Conservation (phyloP, 2,113 vertebrate species). For the Tetrax tetrax region DNA sequence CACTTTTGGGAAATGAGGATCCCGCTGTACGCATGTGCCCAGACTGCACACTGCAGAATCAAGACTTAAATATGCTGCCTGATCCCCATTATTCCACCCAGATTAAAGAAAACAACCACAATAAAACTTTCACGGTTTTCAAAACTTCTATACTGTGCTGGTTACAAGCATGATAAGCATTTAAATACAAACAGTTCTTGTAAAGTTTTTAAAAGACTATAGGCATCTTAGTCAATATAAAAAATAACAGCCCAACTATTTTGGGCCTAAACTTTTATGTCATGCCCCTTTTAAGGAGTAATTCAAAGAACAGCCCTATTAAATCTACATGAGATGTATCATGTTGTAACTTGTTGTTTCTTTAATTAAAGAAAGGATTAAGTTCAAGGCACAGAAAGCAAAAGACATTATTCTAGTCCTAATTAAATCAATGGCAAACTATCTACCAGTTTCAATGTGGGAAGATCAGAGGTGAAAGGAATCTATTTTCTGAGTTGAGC, state of each 20-base stretch:
- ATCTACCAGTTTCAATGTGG: neutral
- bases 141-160: neutral
- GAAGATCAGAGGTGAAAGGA: conserved; percentile 29
- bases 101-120: neutral
- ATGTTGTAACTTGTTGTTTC: neutral
- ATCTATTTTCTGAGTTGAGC: conserved; percentile 1
- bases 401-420: conserved; percentile 1
- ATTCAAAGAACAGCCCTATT: neutral
- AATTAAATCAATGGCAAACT: conserved; percentile 36
- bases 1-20: neutral
- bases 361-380: conserved; percentile 21
- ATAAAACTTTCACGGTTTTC: neutral
- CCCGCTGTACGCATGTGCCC: neutral
- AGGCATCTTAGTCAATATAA: neutral
- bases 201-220: neutral
- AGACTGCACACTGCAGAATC: neutral
- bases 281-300: neutral
- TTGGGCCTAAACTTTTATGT: neutral
- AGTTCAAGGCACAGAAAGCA: neutral
- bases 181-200: neutral
- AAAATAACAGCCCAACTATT: neutral
- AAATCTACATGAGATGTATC: neutral
- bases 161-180: neutral
- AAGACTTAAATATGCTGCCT: neutral
- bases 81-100: neutral